A percentile compares a stretch with the other conserved stretches of the same genome.
Evolutionary conservation across 2,888 invertebrate species (phyloP).

Genomic region (Tipula vernalis): DNA sequence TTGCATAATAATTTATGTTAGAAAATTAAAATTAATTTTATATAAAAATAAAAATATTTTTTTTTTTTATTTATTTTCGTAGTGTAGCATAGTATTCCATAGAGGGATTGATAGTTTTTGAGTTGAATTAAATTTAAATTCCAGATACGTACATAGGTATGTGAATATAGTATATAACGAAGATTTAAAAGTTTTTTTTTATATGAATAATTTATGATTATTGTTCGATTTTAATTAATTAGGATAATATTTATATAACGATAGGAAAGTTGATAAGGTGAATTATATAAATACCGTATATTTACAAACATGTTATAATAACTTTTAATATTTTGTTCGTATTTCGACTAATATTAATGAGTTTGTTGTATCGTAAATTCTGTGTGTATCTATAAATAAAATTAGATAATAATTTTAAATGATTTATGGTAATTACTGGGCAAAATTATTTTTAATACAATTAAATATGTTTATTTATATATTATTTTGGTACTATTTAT

Average conservation of each 20-base stretch:
- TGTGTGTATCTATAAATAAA: neutral
- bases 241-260: neutral
- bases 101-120: neutral
- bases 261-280: neutral
- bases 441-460: neutral
- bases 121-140: neutral
- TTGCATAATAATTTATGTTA: neutral
- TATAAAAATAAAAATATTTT: neutral
- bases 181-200: neutral
- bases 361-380: neutral
- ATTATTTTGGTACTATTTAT: neutral
- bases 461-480: neutral
- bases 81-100: neutral
- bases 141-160: neutral
- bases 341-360: neutral
- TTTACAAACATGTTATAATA: neutral
- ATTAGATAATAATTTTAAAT: neutral
- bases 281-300: neutral
- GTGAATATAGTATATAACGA: neutral
- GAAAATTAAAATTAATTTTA: neutral
- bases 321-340: neutral
- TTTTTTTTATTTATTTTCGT: neutral
- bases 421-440: neutral
- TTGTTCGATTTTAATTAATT: neutral
- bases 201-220: neutral